Evolutionary conservation across 2,888 invertebrate genomes (phyloP), one percentile per base, ranked within the genome.

Genomic region (Caradrina kadenii): DNA sequence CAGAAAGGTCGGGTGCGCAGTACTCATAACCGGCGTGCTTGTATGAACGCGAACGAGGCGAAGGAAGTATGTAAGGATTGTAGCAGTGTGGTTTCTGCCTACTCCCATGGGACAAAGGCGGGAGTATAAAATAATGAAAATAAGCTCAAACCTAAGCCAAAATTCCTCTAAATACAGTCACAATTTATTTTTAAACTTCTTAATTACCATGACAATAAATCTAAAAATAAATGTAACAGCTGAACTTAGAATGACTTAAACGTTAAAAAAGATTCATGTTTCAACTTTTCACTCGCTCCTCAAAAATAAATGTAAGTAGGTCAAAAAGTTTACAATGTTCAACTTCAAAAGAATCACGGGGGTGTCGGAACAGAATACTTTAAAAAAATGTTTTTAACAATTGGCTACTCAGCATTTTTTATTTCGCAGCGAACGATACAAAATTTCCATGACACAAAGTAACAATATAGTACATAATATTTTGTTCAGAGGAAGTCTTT

Each of bases 401-500:
- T 88, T 87, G 87, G 84, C 86, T 85, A 80, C 85, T 88, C 87
- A 84, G 77, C 82, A 88, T 89, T 89, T 86, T 79, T 83, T 75
- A 74, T 82, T 81, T 82, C 75, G 76, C 70, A 78, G 76, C 80
- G 71, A 80, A 81, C 84, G 85, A 89, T 87, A 87, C 88, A 86
- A 91, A 89, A 93, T 91, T 91, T 91, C 87, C 90, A 92, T 91
- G 87, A 82, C 87, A 92, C 92, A 93, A 91, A 92, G 91, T 89
- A 89, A 90, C 88, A 89, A 89, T 90, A 87, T 82, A 89, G 84
- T 84, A 73, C 72, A 88, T 90, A 91, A 91, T 93, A 93, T 94
- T 93, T 92, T 92, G 88, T 88, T 90, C 86, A 76, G 81, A 79
- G 81, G 74, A 87, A 91, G 88, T 91, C 86, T 90, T 93, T 93